Evolutionary conservation across 2,888 invertebrate genomes (phyloP).

Genomic region (Leptopilina syphax): DNA sequence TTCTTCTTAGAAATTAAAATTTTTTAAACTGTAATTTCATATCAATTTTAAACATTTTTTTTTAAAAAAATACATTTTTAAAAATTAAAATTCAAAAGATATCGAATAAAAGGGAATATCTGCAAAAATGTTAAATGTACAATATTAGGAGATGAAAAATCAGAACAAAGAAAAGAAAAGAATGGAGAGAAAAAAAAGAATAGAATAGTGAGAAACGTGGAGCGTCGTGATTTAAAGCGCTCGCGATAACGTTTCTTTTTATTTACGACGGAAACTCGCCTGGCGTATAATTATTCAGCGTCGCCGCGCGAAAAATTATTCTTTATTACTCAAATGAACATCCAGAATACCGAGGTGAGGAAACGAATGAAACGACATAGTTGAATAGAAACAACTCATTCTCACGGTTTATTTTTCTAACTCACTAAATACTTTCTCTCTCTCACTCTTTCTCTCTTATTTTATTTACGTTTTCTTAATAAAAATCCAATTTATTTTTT

Average conservation of each 20-base stretch:
- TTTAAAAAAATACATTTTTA: neutral
- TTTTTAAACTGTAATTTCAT: no score
- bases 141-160: slow-evolving; percentile 44
- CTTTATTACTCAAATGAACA: slow-evolving; percentile 54
- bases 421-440: neutral
- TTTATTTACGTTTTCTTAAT: neutral
- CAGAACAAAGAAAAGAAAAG: slow-evolving; percentile 45
- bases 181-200: no score
- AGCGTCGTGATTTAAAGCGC: slow-evolving; percentile 57
- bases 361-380: slow-evolving; percentile 24
- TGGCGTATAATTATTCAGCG: slow-evolving; percentile 51
- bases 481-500: no score
- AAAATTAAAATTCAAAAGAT: slow-evolving; percentile 21
- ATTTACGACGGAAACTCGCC: slow-evolving; percentile 52
- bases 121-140: slow-evolving; percentile 18
- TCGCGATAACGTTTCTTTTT: slow-evolving; percentile 56
- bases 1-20: no score
- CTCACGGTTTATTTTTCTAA: neutral
- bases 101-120: neutral
- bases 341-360: slow-evolving; percentile 37
- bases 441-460: neutral
- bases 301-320: slow-evolving; percentile 56
- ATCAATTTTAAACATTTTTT: no score
- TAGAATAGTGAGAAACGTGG: slow-evolving; percentile 43
- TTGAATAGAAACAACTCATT: neutral